Percentiles rank a stretch among this genome's conserved stretches.
phyloP scores from a whole-genome alignment of 2,113 vertebrate genomes.

The Anser brachyrhynchus region DNA sequence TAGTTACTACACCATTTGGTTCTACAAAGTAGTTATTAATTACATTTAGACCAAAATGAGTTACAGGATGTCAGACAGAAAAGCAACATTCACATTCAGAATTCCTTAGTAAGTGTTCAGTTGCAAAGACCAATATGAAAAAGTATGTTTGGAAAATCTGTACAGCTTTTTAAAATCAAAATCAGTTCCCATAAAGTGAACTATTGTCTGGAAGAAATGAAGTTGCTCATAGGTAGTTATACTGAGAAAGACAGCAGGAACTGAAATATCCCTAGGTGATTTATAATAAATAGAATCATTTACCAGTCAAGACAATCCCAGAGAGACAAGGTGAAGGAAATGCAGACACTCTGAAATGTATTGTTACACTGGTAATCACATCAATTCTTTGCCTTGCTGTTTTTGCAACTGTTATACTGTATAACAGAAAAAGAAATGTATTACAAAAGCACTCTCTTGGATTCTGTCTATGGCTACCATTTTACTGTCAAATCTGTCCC shows the following conservation, averaged over 20 bases:
- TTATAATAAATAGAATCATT: constrained; percentile 4
- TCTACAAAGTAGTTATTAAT: neutral
- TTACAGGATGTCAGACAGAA: neutral
- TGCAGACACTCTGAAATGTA: neutral
- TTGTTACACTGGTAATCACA: neutral
- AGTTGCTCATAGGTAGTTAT: neutral
- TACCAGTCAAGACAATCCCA: constrained; percentile 9
- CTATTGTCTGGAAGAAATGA: neutral
- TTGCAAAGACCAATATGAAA: neutral
- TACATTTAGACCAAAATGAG: neutral
- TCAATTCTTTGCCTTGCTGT: constrained; percentile 9
- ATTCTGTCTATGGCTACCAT: neutral
- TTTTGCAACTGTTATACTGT: neutral
- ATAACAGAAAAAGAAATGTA: neutral
- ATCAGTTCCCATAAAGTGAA: neutral
- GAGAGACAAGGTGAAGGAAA: neutral
- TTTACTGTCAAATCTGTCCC: neutral
- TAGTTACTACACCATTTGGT: neutral
- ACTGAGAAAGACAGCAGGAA: constrained; percentile 3
- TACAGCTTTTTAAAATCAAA: constrained; percentile 1
- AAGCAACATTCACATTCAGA: neutral
- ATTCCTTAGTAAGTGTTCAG: neutral
- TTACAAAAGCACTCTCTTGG: neutral
- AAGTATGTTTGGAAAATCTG: neutral
- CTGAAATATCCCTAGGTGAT: neutral